Evolutionary conservation across 2,888 invertebrate species (phyloP).

Genomic region (Eupeodes latifasciatus): DNA sequence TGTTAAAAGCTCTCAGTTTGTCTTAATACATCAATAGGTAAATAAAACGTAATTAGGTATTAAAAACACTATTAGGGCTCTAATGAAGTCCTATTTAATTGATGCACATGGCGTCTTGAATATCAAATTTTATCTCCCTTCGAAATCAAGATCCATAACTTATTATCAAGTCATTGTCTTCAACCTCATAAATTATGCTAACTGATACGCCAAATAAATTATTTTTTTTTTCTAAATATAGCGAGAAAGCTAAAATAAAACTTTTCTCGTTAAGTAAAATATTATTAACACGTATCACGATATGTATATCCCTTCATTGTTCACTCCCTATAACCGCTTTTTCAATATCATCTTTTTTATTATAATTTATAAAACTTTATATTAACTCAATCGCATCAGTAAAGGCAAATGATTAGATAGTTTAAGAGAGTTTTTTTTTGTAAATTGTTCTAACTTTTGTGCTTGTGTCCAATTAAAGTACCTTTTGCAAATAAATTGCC

Average conservation of each 20-base stretch:
- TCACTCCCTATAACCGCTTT: not conserved
- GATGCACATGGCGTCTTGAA: no score
- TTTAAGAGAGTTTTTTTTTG: not conserved
- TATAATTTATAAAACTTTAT: slow-evolving; percentile 1
- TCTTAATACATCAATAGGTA: no score
- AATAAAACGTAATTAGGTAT: no score
- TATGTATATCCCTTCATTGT: not conserved
- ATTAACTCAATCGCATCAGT: slow-evolving; percentile 3
- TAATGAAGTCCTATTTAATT: no score
- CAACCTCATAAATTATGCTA: not conserved
- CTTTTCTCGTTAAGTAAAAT: slow-evolving; percentile 11
- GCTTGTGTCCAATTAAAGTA: slow-evolving; percentile 3
- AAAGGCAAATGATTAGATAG: not conserved
- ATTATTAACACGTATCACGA: not conserved
- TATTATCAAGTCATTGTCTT: no score
- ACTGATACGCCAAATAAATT: not conserved
- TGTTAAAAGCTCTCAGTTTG: no score
- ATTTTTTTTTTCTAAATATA: not conserved
- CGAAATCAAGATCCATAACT: no score
- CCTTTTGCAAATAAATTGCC: not conserved
- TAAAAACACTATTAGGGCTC: no score
- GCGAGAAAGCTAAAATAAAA: not conserved
- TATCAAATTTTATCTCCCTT: no score
- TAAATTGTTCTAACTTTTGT: slow-evolving; percentile 1
- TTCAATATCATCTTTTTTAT: not conserved